These are phyloP conservation scores for Cygnus buccinator DNA, from an alignment of 2,113 vertebrate genomes.

Conservation along the genomic window DNA sequence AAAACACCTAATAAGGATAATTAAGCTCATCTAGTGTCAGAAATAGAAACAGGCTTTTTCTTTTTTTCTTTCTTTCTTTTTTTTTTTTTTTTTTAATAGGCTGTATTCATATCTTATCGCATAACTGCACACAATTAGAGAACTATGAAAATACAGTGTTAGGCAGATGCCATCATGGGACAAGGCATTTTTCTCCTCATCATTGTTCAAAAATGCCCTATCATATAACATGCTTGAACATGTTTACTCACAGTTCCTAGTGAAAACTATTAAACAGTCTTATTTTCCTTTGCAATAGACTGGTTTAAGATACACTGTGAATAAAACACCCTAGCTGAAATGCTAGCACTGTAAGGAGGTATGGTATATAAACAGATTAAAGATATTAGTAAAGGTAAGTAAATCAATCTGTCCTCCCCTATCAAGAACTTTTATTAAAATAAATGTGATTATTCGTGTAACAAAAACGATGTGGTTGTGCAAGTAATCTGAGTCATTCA, in stretches of 20 bases:
- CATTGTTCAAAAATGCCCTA: neutral
- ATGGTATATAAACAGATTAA: constrained; percentile 31
- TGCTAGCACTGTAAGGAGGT: neutral
- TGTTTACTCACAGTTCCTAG: constrained; percentile 34
- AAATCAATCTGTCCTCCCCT: constrained; percentile 27
- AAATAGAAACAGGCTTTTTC: neutral
- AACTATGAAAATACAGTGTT: neutral
- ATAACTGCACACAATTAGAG: neutral
- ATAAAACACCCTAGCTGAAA: neutral
- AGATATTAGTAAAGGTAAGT: constrained; percentile 11
- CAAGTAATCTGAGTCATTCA: constrained; percentile 35
- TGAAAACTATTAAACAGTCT: neutral
- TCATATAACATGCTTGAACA: neutral
- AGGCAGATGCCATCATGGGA: neutral
- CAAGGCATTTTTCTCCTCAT: neutral
- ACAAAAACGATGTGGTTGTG: constrained; percentile 29
- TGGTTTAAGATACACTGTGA: neutral
- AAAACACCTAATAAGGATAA: neutral
- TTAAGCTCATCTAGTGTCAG: neutral
- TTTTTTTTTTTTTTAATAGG: neutral
- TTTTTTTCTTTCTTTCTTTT: neutral
- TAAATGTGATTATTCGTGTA: constrained; percentile 56
- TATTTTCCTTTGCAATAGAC: neutral
- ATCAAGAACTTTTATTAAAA: constrained; percentile 67
- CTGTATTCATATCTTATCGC: neutral